A percentile compares a stretch with the other conserved stretches of the same genome.
These are phyloP conservation scores for Rhyzopertha dominica DNA, from an alignment of 1,140 invertebrate genomes.

Conservation along the genomic window DNA sequence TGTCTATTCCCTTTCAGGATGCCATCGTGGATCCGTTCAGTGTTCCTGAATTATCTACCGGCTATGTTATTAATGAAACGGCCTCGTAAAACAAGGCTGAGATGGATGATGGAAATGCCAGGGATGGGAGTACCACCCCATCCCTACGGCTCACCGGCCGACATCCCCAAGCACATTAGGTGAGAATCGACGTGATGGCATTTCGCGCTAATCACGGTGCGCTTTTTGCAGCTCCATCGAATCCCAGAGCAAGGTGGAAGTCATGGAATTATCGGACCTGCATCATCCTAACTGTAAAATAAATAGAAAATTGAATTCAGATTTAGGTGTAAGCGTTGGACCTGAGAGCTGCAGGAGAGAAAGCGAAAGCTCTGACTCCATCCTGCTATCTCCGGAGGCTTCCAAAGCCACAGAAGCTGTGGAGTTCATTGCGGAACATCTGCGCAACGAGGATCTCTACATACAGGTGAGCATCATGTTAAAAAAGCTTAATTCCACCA, in stretches of 20 bases:
- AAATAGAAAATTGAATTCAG: slow-evolving; percentile 67
- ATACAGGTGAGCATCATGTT: slow-evolving; percentile 90
- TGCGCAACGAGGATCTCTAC: slow-evolving; percentile 93
- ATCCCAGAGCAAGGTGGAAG: slow-evolving; percentile 75
- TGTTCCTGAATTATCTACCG: slow-evolving; percentile 92
- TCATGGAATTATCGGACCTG: slow-evolving; percentile 90
- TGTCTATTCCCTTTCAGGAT: slow-evolving; percentile 55
- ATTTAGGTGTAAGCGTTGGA: slow-evolving; percentile 60
- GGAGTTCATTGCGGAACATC: slow-evolving; percentile 96
- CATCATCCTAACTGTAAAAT: slow-evolving; percentile 96
- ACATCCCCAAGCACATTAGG: slow-evolving; percentile 73
- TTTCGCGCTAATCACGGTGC: slow-evolving; percentile 4
- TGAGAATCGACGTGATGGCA: slow-evolving; percentile 31
- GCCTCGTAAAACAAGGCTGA: slow-evolving; percentile 83
- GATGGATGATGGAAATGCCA: slow-evolving; percentile 97
- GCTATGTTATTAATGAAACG: slow-evolving; percentile 83
- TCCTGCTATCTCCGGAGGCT: slow-evolving; percentile 85
- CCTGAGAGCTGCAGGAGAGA: slow-evolving; percentile 67
- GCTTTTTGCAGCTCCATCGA: slow-evolving; percentile 41
- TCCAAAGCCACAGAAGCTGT: slow-evolving; percentile 95
- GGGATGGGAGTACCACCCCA: slow-evolving; percentile 76
- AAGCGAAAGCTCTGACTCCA: slow-evolving; percentile 85
- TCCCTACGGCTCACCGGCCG: slow-evolving; percentile 71
- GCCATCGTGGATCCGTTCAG: slow-evolving; percentile 89
- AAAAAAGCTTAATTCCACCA: too few relatives aligned